A percentile compares a stretch with the other conserved stretches of the same genome.
These are phyloP conservation scores for Hydrophis major DNA, from an alignment of 2,797 vertebrate genomes.

Conservation along the genomic window DNA sequence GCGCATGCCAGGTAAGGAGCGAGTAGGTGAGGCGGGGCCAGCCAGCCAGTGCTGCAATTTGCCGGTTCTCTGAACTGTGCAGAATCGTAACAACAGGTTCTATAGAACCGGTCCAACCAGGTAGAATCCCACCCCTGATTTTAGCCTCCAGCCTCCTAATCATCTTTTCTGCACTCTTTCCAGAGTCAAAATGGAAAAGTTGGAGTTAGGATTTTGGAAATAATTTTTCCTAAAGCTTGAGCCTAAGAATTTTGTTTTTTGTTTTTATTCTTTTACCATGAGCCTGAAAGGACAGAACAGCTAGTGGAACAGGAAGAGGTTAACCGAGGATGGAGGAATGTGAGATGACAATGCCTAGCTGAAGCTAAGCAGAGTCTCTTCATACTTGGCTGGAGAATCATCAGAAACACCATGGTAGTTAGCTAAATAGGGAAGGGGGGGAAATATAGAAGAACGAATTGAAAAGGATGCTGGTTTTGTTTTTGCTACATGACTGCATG, in stretches of 20 bases:
- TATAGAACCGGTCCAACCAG: too few relatives aligned
- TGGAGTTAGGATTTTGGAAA: not conserved
- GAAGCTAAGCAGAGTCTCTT: not conserved
- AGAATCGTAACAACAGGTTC: too few relatives aligned
- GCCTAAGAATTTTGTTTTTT: not conserved
- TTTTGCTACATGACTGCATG: not conserved
- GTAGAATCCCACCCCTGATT: too few relatives aligned
- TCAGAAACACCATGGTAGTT: not conserved
- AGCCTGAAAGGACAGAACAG: not conserved
- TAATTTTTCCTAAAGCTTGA: not conserved
- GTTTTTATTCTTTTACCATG: not conserved
- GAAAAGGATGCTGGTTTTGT: not conserved
- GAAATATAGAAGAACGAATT: not conserved
- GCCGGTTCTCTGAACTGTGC: too few relatives aligned
- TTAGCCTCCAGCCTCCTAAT: not conserved
- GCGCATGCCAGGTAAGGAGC: too few relatives aligned
- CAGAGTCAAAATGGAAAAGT: not conserved
- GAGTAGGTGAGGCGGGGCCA: too few relatives aligned
- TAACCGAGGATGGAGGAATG: not conserved
- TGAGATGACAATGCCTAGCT: not conserved
- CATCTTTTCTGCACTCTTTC: not conserved
- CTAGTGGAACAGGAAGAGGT: not conserved
- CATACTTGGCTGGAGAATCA: not conserved
- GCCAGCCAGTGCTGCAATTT: too few relatives aligned
- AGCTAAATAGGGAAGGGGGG: not conserved